Evolutionary conservation across 2,113 vertebrate species (phyloP).

Genomic region (Athene noctua): DNA sequence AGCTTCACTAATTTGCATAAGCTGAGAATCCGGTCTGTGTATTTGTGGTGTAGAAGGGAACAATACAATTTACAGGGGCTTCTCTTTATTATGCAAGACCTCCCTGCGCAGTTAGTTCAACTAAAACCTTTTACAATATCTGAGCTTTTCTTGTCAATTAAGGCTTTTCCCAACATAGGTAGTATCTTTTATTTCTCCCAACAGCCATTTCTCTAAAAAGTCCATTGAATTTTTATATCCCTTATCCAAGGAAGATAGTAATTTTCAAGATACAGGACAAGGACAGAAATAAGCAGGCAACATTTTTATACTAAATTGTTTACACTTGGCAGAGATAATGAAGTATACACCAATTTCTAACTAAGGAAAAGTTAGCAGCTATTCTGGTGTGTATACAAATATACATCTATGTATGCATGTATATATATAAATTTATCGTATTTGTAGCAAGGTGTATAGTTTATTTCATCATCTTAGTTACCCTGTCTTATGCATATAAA

Average conservation of each 20-base stretch:
- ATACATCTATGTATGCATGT: background rate
- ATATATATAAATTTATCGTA: background rate
- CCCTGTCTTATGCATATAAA: background rate
- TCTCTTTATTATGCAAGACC: background rate
- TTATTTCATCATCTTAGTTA: background rate
- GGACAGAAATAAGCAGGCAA: background rate
- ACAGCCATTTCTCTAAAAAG: background rate
- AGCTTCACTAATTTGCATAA: background rate
- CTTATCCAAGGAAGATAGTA: background rate
- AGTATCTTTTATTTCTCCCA: background rate
- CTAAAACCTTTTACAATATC: background rate
- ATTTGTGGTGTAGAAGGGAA: background rate
- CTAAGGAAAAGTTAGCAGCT: background rate
- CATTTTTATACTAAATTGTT: background rate
- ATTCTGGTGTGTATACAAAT: background rate
- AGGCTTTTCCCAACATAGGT: background rate
- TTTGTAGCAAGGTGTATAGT: background rate
- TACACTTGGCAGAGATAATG: background rate
- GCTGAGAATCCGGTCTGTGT: background rate
- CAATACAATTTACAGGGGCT: background rate
- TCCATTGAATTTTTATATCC: background rate
- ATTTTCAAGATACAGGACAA: background rate
- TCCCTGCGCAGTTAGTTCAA: background rate
- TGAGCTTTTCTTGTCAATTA: slow-evolving; percentile 13
- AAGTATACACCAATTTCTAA: background rate